Evolutionary conservation across 1,140 invertebrate genomes (phyloP), one percentile per base, ranked within the genome.

Genomic region (Anoplolepis gracilipes): DNA sequence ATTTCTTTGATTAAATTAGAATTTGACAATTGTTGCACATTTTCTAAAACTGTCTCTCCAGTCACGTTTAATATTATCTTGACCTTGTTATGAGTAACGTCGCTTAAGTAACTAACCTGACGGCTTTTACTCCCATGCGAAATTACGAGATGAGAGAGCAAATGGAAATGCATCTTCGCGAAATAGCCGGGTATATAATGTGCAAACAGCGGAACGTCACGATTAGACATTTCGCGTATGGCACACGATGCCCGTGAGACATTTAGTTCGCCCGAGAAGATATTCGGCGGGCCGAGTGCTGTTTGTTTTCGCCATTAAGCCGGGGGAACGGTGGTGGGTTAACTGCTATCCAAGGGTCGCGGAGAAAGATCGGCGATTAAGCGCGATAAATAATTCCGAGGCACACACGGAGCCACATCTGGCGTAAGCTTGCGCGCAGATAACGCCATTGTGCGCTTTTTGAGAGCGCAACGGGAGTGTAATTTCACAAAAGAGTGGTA

Each of bases 291-390:
- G 53, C 19, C 22, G 65, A 22, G 53, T 46, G 57, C 76, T 69
- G 62, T 82, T 85, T 85, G 67, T 69, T 81, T 73, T 61, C 77
- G 65, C 53, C 36, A 85, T 85, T 85, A 85, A 79, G 55, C 64
- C 42, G 19, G 42, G 30, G 72, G 65, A 85, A n/a, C n/a, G n/a
- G n/a, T 81, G 59, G 70, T 67, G 84, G 77, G 84, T 82, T 85
- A 85, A 85, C 77, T 82, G 39, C 72, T 65, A 28, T 65, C 76
- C 8, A 61, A 25, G 49, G 28, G 42, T 39, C 78, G 53, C 84
- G 16, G 46, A 19, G 46, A 49, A 49, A 36, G 76, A 85, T 81
- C 76, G 42, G 76, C 82, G 65, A 85, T 85, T 85, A 81, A 82
- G 61, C 39, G 39, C 39, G 70, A 85, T 85, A 85, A 85, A 85